Evolutionary conservation across 2,113 vertebrate species (phyloP).

Genomic region (Meriones unguiculatus): DNA sequence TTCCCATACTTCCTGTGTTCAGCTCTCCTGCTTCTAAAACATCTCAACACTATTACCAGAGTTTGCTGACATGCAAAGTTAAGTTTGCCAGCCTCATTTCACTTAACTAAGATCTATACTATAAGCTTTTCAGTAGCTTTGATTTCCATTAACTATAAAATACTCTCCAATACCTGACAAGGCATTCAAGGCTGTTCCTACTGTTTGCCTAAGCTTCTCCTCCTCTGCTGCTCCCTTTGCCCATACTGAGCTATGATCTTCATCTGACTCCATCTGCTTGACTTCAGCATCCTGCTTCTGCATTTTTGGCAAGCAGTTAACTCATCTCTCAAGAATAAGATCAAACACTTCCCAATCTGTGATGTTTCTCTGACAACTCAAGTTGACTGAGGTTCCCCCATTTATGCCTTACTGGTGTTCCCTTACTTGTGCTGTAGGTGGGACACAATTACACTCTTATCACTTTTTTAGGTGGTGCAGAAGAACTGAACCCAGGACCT

Average conservation of each 20-base stretch:
- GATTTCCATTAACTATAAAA: neutral
- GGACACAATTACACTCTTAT: neutral
- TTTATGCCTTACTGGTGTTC: no score
- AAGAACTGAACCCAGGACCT: neutral
- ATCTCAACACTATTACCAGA: neutral
- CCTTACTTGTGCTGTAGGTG: neutral
- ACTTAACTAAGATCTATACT: neutral
- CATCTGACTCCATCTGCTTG: neutral
- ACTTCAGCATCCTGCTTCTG: neutral
- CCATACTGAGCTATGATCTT: neutral
- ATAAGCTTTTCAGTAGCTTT: neutral
- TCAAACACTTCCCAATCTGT: neutral
- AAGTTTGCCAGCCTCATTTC: neutral
- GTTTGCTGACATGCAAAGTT: neutral
- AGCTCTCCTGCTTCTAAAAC: neutral
- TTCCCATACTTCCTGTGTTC: neutral
- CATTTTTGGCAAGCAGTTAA: slow-evolving; percentile 33
- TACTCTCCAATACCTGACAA: neutral
- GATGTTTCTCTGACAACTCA: neutral
- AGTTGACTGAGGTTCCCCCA: neutral
- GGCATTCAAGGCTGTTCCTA: neutral
- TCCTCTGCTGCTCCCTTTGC: neutral
- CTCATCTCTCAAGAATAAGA: neutral
- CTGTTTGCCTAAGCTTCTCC: neutral
- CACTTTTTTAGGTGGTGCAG: neutral